Conservation (phyloP, 2,888 invertebrate genomes). For the Adineta ricciae region DNA sequence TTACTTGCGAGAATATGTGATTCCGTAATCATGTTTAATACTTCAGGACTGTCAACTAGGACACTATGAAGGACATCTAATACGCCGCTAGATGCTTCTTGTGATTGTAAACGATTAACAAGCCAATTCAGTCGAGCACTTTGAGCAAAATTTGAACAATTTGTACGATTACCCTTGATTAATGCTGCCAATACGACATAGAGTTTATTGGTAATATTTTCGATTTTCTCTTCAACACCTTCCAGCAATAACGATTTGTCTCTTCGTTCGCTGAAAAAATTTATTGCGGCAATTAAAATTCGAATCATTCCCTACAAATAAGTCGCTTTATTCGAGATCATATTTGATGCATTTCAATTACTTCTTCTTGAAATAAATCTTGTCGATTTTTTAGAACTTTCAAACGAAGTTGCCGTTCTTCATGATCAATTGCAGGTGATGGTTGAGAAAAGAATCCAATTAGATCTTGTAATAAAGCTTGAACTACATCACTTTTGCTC, state of each 20-base stretch:
- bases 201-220: constrained; percentile 37
- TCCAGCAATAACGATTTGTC: constrained; percentile 26
- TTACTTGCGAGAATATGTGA: constrained; percentile 53
- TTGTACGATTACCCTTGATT: constrained; percentile 97
- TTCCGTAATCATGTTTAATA: constrained; percentile 90
- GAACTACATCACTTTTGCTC: constrained; percentile 13
- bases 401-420: constrained; percentile 90
- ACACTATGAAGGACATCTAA: constrained; percentile 97
- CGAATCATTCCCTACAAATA: constrained; percentile 46
- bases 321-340: no score
- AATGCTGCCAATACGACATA: constrained; percentile 68
- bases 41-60: constrained; percentile 96
- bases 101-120: constrained; percentile 89
- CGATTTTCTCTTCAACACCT: constrained; percentile 26
- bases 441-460: constrained; percentile 99
- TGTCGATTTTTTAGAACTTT: constrained; percentile 91
- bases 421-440: constrained; percentile 94
- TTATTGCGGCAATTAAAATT: constrained; percentile 7
- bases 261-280: constrained; percentile 19
- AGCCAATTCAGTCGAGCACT: constrained; percentile 96
- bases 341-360: constrained; percentile 58
- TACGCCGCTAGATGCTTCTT: constrained; percentile 82
- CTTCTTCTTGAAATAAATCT: constrained; percentile 97
- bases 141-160: constrained; percentile 98
- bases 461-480: constrained; percentile 69